Conservation (phyloP, 35 echinoderm and acorn worm species). For the Heliocidaris erythrogramma region DNA sequence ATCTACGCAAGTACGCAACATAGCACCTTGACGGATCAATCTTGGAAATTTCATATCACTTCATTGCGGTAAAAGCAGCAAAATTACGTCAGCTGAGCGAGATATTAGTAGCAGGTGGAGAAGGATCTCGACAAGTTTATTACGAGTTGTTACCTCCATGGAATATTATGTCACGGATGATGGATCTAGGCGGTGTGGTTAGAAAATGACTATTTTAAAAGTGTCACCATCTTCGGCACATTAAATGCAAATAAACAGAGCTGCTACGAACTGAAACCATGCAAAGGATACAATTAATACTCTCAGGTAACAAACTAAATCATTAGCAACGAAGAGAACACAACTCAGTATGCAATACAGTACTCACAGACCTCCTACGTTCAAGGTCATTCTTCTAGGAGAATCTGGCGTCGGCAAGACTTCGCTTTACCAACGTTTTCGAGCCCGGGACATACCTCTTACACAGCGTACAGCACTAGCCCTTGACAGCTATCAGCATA, state of each 20-base stretch:
- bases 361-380: conserved; percentile 58
- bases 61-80: not conserved
- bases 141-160: not conserved
- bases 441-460: conserved; percentile 63
- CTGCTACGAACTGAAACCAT: not conserved
- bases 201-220: not conserved
- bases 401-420: conserved; percentile 95
- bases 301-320: not conserved
- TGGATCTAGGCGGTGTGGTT: not conserved
- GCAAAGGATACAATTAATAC: not conserved
- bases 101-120: not conserved
- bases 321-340: not conserved
- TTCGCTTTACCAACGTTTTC: conserved; percentile 79
- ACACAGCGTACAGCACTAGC: conserved; percentile 36
- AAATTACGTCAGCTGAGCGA: not conserved
- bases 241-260: not conserved
- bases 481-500: conserved; percentile 66
- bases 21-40: not conserved
- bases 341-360: conserved; percentile 73
- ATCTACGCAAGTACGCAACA: not conserved
- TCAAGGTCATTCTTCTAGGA: conserved; percentile 87
- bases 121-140: not conserved
- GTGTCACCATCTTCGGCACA: not conserved
- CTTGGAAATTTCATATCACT: not conserved
- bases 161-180: not conserved